Evolutionary conservation across 2,888 invertebrate genomes (phyloP), one percentile per base, ranked within the genome.

Genomic region (Steinernema scapterisci): DNA sequence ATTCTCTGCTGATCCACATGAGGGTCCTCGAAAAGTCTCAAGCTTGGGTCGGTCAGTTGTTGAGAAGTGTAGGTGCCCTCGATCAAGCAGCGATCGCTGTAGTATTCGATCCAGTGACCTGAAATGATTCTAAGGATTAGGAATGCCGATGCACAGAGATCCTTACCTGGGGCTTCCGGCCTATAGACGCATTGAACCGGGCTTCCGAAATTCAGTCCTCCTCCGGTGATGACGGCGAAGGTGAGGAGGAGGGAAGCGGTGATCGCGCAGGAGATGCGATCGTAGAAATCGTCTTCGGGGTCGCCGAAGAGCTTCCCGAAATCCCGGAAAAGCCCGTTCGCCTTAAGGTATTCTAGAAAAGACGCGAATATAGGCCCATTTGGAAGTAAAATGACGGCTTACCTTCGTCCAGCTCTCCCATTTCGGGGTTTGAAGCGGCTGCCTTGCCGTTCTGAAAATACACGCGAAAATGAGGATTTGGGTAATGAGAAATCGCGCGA

Each of bases 201-300:
- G 16, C 73, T 48, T 5, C 79, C 79, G 46, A 79, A 76, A 70
- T 77, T 38, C 27, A 77, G 52, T 7, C 48, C 48, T n/a, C 48
- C 23, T 7, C 76, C 75, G n/a, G 79, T 76, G 3, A 74, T 31
- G 1, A 76, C 46, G 19, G 75, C 13, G 11, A 79, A 45, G 1
- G 63, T 43, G 54, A 77, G 72, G 43, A 71, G 74, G 9, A 77
- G 16, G 0, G 73, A 70, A 71, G 77, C 74, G 71, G 74, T 72
- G 13, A 79, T 74, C 0, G 74, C 73, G 31, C 76, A 75, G 48
- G 76, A 75, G 0, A 79, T 74, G 7, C 75, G 71, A 23, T 79
- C 79, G 45, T 75, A 76, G 31, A 75, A 74, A 52, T 79, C 77
- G 43, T 76, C 76, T 44, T 74, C 71, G 16, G 76, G 76, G 63